These are phyloP conservation scores for Nemapogon koenigi DNA, from an alignment of 2,888 invertebrate genomes.

Conservation along the genomic window DNA sequence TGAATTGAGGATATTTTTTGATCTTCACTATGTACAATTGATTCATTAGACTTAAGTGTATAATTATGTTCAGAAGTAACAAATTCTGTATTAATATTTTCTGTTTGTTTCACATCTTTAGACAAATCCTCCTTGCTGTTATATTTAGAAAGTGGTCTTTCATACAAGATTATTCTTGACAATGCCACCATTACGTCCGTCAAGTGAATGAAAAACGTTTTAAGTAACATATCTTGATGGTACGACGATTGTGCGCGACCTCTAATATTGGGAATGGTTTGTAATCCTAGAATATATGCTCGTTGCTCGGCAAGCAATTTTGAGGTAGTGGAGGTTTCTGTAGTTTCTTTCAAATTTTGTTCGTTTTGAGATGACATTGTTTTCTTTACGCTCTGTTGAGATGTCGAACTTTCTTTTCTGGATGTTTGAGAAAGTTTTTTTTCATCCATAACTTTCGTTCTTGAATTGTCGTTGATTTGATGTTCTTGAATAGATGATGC, in stretches of 20 bases:
- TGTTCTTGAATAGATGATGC: too few species aligned
- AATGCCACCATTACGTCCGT: slow-evolving; percentile 55
- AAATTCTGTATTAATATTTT: background rate
- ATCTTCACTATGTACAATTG: background rate
- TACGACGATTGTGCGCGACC: slow-evolving; percentile 33
- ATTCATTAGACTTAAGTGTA: slow-evolving; percentile 5
- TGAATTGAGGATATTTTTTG: slow-evolving; percentile 7
- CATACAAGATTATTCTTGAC: slow-evolving; percentile 38
- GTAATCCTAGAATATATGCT: slow-evolving; percentile 36
- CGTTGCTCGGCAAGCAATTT: slow-evolving; percentile 30
- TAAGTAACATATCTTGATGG: slow-evolving; percentile 39
- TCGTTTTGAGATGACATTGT: slow-evolving; percentile 8
- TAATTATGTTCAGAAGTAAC: background rate
- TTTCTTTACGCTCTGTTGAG: too few species aligned
- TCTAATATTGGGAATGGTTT: slow-evolving; percentile 45
- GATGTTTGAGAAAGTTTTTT: too few species aligned
- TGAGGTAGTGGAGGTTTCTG: slow-evolving; percentile 17
- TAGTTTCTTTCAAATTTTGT: slow-evolving; percentile 11
- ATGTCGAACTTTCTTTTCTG: too few species aligned
- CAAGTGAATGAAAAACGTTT: slow-evolving; percentile 51
- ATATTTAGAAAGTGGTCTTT: slow-evolving; percentile 5
- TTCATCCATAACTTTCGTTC: background rate
- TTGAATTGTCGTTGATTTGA: too few species aligned
- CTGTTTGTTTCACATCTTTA: background rate
- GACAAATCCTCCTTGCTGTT: slow-evolving; percentile 1